Evolutionary conservation across 2,797 vertebrate genomes (phyloP).

Genomic region (Gastrophryne carolinensis): DNA sequence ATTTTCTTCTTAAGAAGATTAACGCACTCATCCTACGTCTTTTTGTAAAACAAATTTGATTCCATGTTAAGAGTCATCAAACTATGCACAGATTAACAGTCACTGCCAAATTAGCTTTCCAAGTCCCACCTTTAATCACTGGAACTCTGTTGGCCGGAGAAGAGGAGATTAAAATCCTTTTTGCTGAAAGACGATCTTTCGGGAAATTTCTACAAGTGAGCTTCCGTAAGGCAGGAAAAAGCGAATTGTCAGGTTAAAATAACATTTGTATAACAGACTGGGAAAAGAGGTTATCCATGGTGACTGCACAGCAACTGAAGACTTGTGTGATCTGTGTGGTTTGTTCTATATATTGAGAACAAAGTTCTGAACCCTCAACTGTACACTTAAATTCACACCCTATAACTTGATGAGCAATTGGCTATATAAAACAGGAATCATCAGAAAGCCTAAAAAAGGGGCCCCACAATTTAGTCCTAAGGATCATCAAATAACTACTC

Average conservation of each 20-base stretch:
- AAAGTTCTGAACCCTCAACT: background rate
- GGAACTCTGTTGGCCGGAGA: conserved; percentile 16
- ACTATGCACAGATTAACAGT: background rate
- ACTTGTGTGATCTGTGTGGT: background rate
- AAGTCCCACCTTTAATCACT: conserved; percentile 34
- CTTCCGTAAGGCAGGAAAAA: conserved; percentile 42
- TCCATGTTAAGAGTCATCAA: background rate
- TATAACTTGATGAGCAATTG: no score
- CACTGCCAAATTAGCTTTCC: conserved; percentile 20
- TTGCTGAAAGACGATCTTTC: conserved; percentile 42
- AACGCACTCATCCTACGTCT: background rate
- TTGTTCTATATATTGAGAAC: background rate
- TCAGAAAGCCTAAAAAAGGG: no score
- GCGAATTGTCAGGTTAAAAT: conserved; percentile 29
- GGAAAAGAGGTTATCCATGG: conserved; percentile 24
- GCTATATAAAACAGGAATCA: no score
- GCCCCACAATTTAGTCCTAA: no score
- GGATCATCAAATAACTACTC: no score
- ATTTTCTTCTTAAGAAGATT: background rate
- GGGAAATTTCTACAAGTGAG: conserved; percentile 34
- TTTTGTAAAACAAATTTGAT: conserved; percentile 2
- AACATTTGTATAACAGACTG: conserved; percentile 26
- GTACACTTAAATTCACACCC: background rate
- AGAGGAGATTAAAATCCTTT: conserved; percentile 38
- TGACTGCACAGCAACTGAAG: conserved; percentile 7